Conservation (phyloP, 2,888 invertebrate species). For the Hetaerina titia region DNA sequence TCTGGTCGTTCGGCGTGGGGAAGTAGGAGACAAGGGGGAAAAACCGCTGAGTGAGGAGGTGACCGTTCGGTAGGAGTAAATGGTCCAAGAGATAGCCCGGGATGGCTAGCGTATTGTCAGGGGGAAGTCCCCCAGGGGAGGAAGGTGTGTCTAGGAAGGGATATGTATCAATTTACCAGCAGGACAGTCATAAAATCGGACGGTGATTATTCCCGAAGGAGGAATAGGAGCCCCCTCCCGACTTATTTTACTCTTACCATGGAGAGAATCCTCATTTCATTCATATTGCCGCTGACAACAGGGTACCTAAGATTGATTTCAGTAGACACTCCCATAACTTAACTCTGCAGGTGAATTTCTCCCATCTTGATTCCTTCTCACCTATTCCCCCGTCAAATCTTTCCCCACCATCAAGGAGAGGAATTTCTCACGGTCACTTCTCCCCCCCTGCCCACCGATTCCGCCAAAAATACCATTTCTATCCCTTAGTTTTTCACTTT, state of each 20-base stretch:
- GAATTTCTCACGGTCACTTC: neutral
- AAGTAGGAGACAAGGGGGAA: neutral
- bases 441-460: neutral
- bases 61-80: neutral
- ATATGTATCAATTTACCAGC: too few species aligned
- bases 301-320: too few species aligned
- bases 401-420: neutral
- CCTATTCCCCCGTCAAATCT: neutral
- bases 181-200: too few species aligned
- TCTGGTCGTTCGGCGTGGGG: neutral
- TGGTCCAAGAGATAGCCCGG: neutral
- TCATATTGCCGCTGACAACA: too few species aligned
- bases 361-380: neutral
- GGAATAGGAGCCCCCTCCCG: too few species aligned
- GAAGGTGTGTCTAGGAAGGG: neutral
- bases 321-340: too few species aligned
- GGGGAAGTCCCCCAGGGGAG: neutral
- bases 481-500: neutral
- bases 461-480: neutral
- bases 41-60: neutral
- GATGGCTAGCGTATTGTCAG: neutral
- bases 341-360: too few species aligned
- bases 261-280: too few species aligned
- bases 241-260: too few species aligned
- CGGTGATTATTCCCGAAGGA: too few species aligned